phyloP scores from a whole-genome alignment of 1,140 invertebrate genomes.

The Bacillus rossius region DNA sequence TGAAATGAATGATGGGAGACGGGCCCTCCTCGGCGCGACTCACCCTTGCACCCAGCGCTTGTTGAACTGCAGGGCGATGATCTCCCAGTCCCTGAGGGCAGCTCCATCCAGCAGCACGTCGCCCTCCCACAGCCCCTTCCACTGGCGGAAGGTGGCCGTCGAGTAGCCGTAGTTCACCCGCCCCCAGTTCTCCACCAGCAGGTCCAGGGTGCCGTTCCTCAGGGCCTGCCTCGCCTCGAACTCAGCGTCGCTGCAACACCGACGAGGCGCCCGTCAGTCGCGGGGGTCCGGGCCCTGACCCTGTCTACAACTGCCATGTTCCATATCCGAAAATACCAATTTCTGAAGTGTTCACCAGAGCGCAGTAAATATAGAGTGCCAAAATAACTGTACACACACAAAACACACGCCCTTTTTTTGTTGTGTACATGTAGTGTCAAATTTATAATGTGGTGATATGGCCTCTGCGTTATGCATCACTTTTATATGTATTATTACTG shows the following conservation, averaged over 20 bases:
- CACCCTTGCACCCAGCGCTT: conserved; percentile 36
- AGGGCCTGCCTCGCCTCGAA: conserved; percentile 15
- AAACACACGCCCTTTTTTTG: background rate
- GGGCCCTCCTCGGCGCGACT: conserved; percentile 13
- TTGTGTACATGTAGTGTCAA: too few relatives aligned
- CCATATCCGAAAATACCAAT: background rate
- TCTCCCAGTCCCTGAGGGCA: conserved; percentile 42
- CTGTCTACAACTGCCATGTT: background rate
- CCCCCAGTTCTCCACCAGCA: conserved; percentile 55
- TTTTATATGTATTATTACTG: too few relatives aligned
- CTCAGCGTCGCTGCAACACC: conserved; percentile 5
- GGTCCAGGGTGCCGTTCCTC: conserved; percentile 38
- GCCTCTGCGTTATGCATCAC: too few relatives aligned
- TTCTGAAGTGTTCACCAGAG: background rate
- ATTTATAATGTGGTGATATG: too few relatives aligned
- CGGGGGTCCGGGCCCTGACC: background rate
- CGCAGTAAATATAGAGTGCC: too few relatives aligned
- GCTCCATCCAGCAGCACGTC: conserved; percentile 41
- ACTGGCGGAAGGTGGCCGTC: conserved; percentile 40
- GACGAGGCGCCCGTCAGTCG: background rate
- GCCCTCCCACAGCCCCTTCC: conserved; percentile 47
- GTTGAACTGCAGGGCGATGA: conserved; percentile 49
- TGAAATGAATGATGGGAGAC: too few relatives aligned
- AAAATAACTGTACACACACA: background rate
- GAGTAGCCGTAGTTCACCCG: conserved; percentile 49